Conservation (phyloP, 2,888 invertebrate species). For the Sialis lutaria region DNA sequence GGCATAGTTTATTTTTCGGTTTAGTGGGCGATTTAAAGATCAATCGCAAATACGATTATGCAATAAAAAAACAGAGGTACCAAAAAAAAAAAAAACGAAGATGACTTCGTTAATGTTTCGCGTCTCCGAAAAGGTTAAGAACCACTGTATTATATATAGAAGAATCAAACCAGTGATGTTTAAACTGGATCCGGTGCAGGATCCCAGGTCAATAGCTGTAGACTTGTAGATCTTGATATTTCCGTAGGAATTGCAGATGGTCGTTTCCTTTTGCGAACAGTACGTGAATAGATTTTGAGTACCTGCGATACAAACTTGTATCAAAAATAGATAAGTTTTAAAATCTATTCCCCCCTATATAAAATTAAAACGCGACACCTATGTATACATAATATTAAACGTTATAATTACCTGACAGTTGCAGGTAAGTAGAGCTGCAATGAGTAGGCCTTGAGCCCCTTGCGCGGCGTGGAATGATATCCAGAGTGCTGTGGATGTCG, state of each 20-base stretch:
- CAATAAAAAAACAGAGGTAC: no score
- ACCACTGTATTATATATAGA: no score
- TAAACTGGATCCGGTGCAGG: slow-evolving; percentile 26
- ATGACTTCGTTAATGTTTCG: no score
- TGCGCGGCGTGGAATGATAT: slow-evolving; percentile 28
- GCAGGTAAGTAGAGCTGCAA: slow-evolving; percentile 42
- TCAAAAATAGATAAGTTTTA: no score
- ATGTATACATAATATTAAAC: not conserved
- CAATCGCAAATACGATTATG: no score
- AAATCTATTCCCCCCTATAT: no score
- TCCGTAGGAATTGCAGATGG: slow-evolving; percentile 7
- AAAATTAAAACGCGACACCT: no score
- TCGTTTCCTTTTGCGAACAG: no score
- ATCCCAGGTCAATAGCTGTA: slow-evolving; percentile 27
- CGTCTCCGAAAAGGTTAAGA: no score
- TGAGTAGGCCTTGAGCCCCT: slow-evolving; percentile 38
- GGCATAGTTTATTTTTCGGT: no score
- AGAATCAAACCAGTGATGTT: slow-evolving; percentile 4
- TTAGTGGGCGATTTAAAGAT: no score
- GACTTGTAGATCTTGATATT: slow-evolving; percentile 23
- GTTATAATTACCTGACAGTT: slow-evolving; percentile 28
- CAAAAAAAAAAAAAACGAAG: no score
- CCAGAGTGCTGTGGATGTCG: slow-evolving; percentile 24
- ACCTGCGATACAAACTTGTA: slow-evolving; percentile 11
- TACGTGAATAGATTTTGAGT: slow-evolving; percentile 22